These are phyloP conservation scores for Endotricha flammealis DNA, from an alignment of 2,888 invertebrate genomes.

Conservation along the genomic window DNA sequence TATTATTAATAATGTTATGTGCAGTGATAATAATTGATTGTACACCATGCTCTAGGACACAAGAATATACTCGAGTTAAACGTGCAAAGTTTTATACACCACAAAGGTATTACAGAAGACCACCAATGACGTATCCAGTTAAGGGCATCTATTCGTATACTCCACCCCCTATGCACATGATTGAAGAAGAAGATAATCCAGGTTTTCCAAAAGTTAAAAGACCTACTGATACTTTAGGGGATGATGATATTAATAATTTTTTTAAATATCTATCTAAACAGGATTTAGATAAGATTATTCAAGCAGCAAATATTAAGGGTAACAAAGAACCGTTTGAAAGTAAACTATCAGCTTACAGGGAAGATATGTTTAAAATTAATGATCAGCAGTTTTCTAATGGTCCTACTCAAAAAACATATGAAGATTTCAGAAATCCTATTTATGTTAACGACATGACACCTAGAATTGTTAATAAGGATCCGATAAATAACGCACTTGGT, in stretches of 20 bases:
- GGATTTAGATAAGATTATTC: slow-evolving; percentile 58
- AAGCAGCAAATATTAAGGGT: slow-evolving; percentile 40
- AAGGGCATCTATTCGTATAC: slow-evolving; percentile 51
- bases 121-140: slow-evolving; percentile 36
- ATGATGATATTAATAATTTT: slow-evolving; percentile 56
- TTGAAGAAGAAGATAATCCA: slow-evolving; percentile 33
- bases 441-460: slow-evolving; percentile 2
- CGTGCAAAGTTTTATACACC: slow-evolving; percentile 54
- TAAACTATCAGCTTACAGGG: not conserved
- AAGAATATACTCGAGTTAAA: slow-evolving; percentile 44
- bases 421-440: slow-evolving; percentile 10
- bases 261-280: slow-evolving; percentile 59
- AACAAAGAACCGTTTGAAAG: slow-evolving; percentile 6
- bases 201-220: slow-evolving; percentile 47
- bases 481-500: slow-evolving; percentile 6
- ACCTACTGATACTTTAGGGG: slow-evolving; percentile 47
- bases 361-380: slow-evolving; percentile 14
- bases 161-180: slow-evolving; percentile 48
- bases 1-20: slow-evolving; percentile 32
- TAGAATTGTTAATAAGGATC: slow-evolving; percentile 2
- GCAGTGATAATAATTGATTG: slow-evolving; percentile 33
- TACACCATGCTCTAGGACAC: slow-evolving; percentile 27
- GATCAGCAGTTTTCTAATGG: slow-evolving; percentile 17
- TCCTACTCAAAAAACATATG: slow-evolving; percentile 11
- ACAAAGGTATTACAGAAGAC: slow-evolving; percentile 44